Conservation (phyloP, 2,113 vertebrate genomes). For the Eonycteris spelaea region DNA sequence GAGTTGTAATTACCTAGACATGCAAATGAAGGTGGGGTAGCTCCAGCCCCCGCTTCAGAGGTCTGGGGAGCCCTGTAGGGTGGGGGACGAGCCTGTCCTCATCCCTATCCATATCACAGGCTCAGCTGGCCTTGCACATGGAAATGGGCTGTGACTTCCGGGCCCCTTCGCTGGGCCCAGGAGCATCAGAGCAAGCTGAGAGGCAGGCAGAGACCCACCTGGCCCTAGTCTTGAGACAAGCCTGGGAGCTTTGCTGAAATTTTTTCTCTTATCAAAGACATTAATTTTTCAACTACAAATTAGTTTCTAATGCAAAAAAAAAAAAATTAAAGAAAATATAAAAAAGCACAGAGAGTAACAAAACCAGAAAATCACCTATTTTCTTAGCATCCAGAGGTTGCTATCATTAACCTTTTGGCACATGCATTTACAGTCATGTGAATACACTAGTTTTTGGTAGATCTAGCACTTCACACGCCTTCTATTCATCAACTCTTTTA, state of each 20-base stretch:
- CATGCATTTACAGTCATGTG: background rate
- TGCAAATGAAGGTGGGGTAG: slow-evolving; percentile 50
- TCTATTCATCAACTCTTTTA: background rate
- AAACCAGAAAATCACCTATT: background rate
- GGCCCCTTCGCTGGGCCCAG: background rate
- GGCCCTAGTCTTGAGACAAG: background rate
- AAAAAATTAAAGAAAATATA: background rate
- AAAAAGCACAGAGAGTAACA: slow-evolving; percentile 6
- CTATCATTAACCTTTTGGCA: background rate
- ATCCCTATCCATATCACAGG: background rate
- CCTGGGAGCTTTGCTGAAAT: background rate
- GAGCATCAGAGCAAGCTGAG: background rate
- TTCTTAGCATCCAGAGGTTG: background rate
- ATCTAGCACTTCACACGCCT: background rate
- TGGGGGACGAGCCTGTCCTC: background rate
- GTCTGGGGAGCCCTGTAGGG: background rate
- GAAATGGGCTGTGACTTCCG: background rate
- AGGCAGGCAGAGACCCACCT: background rate
- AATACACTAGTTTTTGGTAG: background rate
- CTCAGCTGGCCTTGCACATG: background rate
- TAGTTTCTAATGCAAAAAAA: background rate
- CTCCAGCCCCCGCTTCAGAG: background rate
- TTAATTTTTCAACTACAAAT: slow-evolving; percentile 4
- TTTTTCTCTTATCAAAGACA: background rate
- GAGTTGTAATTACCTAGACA: slow-evolving; percentile 54